Conservation (phyloP, 2,113 vertebrate species). For the Colistium nudipinnis region DNA sequence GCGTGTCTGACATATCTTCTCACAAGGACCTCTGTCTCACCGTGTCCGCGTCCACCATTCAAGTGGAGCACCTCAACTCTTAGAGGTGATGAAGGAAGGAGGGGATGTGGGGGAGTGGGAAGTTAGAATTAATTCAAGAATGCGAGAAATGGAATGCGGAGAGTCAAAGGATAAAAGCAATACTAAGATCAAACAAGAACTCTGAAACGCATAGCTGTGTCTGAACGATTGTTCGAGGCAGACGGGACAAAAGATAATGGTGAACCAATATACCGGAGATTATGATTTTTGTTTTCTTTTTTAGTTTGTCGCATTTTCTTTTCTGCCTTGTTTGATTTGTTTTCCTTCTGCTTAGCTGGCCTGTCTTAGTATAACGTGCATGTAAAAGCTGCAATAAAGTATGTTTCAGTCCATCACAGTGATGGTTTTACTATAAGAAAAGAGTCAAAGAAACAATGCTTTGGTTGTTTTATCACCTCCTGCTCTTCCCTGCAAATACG, state of each 20-base stretch:
- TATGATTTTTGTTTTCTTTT: constrained; percentile 41
- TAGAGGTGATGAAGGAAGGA: constrained; percentile 51
- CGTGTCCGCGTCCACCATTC: constrained; percentile 90
- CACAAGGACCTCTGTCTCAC: constrained; percentile 99
- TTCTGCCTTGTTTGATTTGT: constrained; percentile 51
- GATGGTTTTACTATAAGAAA: constrained; percentile 71
- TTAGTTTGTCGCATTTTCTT: constrained; percentile 33
- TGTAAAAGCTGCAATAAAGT: constrained; percentile 68
- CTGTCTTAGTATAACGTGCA: constrained; percentile 48
- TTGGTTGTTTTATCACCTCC: constrained; percentile 65
- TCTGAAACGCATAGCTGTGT: constrained; percentile 57
- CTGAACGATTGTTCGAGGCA: constrained; percentile 45
- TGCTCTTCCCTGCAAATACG: constrained; percentile 66
- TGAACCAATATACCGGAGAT: constrained; percentile 41
- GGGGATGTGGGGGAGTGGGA: constrained; percentile 10
- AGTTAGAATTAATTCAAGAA: constrained; percentile 30
- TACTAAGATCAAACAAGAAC: constrained; percentile 63
- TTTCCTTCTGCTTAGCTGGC: constrained; percentile 52
- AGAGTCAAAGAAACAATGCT: constrained; percentile 46
- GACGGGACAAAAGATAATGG: constrained; percentile 50
- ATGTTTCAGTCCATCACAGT: constrained; percentile 72
- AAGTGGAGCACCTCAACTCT: constrained; percentile 84
- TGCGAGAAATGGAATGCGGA: constrained; percentile 34
- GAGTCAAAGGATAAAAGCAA: constrained; percentile 69
- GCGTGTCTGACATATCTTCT: constrained; percentile 79